Evolutionary conservation across 2,888 invertebrate genomes (phyloP).

Genomic region (Neocrepidodera transversa): DNA sequence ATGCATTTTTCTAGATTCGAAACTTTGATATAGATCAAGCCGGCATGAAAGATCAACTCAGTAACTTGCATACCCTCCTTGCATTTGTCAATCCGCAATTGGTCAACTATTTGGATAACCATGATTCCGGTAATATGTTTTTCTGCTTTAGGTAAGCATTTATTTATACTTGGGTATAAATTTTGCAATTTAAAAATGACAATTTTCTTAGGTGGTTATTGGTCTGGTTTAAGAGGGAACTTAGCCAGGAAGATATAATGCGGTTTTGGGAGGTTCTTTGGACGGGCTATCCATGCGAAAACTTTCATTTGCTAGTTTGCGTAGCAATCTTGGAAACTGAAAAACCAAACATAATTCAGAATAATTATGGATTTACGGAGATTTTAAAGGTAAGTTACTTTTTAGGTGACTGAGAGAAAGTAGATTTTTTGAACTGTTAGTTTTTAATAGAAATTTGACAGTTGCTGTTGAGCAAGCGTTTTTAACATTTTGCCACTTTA

Average conservation of each 20-base stretch:
- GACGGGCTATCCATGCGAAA: slow-evolving; percentile 93
- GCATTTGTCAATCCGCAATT: slow-evolving; percentile 84
- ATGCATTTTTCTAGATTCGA: slow-evolving; percentile 54
- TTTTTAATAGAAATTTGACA: no score
- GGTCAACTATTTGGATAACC: slow-evolving; percentile 82
- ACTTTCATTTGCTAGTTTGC: slow-evolving; percentile 93
- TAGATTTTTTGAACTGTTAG: no score
- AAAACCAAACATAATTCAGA: slow-evolving; percentile 85
- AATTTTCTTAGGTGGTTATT: slow-evolving; percentile 71
- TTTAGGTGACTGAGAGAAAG: no score
- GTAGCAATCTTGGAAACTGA: slow-evolving; percentile 93
- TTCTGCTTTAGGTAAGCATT: slow-evolving; percentile 80
- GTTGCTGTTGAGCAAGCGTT: no score
- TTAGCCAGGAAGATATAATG: slow-evolving; percentile 85
- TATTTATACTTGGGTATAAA: slow-evolving; percentile 63
- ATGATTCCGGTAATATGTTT: slow-evolving; percentile 96
- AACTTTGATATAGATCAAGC: slow-evolving; percentile 98
- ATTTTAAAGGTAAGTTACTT: slow-evolving; percentile 79
- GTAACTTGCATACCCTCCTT: slow-evolving; percentile 82
- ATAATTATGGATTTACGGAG: slow-evolving; percentile 93
- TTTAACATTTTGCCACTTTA: no score
- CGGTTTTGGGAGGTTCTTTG: slow-evolving; percentile 96
- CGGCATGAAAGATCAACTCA: slow-evolving; percentile 92
- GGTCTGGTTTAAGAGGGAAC: slow-evolving; percentile 91
- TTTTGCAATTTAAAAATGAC: no score